Percentiles rank a stretch among this genome's conserved stretches.
phyloP scores from a whole-genome alignment of 2,797 vertebrate species.

The Paguma larvata region DNA sequence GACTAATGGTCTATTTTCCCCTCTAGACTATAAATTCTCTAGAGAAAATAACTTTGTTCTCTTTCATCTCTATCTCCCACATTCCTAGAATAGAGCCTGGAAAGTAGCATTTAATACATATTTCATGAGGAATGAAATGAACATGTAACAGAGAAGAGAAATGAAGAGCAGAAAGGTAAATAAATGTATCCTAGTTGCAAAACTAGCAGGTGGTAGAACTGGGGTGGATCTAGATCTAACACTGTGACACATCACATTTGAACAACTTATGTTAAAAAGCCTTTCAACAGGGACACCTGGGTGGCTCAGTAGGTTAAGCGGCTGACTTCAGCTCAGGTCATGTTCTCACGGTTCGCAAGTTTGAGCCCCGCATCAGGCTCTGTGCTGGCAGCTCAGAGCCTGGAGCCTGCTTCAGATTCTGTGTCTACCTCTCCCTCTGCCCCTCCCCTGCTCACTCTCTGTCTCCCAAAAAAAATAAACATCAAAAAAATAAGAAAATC shows the following conservation, averaged over 20 bases:
- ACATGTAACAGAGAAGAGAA: not conserved
- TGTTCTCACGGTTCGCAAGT: too few relatives aligned
- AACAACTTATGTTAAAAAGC: not conserved
- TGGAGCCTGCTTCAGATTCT: too few relatives aligned
- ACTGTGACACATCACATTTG: not conserved
- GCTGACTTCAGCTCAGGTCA: too few relatives aligned
- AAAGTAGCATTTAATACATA: not conserved
- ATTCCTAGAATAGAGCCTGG: not conserved
- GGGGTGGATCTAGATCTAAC: not conserved
- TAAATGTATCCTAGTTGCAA: not conserved
- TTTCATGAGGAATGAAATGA: not conserved
- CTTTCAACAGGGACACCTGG: too few relatives aligned
- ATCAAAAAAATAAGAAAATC: too few relatives aligned
- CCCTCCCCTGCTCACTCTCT: too few relatives aligned
- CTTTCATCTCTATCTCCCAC: not conserved
- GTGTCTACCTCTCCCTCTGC: too few relatives aligned
- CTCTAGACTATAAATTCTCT: not conserved
- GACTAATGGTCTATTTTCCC: not conserved
- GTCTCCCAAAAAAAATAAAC: too few relatives aligned
- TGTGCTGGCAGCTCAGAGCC: too few relatives aligned
- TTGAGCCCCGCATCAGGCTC: too few relatives aligned
- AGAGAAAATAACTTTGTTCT: constrained; percentile 10
- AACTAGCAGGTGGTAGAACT: not conserved
- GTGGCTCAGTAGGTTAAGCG: too few relatives aligned
- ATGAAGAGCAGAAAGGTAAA: not conserved